phyloP scores from a whole-genome alignment of 2,797 vertebrate genomes.

The Bryconaethiops microstoma region DNA sequence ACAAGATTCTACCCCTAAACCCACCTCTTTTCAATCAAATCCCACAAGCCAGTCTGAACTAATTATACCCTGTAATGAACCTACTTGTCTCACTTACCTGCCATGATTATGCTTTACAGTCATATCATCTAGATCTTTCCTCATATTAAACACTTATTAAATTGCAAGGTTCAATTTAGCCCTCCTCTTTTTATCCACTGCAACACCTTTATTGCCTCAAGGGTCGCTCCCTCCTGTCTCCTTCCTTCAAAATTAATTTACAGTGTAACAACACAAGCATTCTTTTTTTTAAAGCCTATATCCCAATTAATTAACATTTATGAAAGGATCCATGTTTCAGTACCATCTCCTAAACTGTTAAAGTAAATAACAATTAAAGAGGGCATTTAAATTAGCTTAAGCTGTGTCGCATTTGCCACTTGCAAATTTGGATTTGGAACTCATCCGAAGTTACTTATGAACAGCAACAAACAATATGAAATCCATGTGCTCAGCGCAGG shows the following conservation, averaged over 20 bases:
- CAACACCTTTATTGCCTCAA: neutral
- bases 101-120: neutral
- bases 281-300: slow-evolving; percentile 17
- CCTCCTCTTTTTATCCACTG: neutral
- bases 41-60: neutral
- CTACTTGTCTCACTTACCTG: neutral
- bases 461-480: slow-evolving; percentile 9
- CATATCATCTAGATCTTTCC: neutral
- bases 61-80: neutral
- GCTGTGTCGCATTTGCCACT: slow-evolving; percentile 8
- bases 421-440: neutral
- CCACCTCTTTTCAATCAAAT: neutral
- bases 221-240: neutral
- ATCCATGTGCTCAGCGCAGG: slow-evolving; percentile 12
- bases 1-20: neutral
- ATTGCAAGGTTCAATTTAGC: neutral
- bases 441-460: slow-evolving; percentile 7
- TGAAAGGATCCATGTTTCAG: slow-evolving; percentile 24
- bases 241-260: neutral
- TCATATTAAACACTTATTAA: neutral
- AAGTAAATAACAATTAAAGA: slow-evolving; percentile 41
- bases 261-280: neutral
- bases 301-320: slow-evolving; percentile 33
- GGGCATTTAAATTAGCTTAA: slow-evolving; percentile 10
- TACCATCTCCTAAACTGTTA: slow-evolving; percentile 5